A percentile compares a stretch with the other conserved stretches of the same genome.
Conservation (phyloP, 2,797 vertebrate species). For the Cryptoblepharus egeriae region DNA sequence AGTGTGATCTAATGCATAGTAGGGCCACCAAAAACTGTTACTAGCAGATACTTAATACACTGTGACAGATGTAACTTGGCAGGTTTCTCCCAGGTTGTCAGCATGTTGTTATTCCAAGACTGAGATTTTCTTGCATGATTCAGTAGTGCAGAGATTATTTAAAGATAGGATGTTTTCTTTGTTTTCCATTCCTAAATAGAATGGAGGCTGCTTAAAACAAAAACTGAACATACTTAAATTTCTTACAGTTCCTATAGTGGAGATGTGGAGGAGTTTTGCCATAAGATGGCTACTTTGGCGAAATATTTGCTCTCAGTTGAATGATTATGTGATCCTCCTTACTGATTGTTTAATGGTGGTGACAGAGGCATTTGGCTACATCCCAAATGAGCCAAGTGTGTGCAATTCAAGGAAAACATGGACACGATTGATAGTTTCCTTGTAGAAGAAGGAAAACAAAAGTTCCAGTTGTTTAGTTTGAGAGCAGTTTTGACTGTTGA, state of each 20-base stretch:
- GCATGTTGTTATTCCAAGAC: not conserved
- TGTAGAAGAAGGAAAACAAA: not conserved
- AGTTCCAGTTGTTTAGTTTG: too few species aligned
- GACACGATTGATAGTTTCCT: not conserved
- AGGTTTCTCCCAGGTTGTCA: not conserved
- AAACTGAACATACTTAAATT: not conserved
- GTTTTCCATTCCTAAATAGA: not conserved
- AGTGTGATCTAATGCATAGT: not conserved
- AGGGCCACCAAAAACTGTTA: not conserved
- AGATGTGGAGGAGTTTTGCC: too few species aligned
- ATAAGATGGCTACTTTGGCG: not conserved
- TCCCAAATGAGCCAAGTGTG: not conserved
- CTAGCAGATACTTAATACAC: not conserved
- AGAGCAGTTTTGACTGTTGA: not conserved
- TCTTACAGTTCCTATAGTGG: not conserved
- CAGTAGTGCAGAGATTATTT: not conserved
- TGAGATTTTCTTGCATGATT: not conserved
- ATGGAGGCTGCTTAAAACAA: not conserved
- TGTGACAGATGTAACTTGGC: not conserved
- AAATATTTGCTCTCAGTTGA: not conserved
- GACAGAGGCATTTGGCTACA: conserved; percentile 21
- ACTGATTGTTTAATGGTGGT: conserved; percentile 6
- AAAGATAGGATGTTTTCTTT: not conserved
- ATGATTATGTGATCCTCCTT: not conserved
- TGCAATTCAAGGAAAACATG: not conserved